Evolutionary conservation across 2,888 invertebrate genomes (phyloP), one percentile per base, ranked within the genome.

Genomic region (Noctua comes): DNA sequence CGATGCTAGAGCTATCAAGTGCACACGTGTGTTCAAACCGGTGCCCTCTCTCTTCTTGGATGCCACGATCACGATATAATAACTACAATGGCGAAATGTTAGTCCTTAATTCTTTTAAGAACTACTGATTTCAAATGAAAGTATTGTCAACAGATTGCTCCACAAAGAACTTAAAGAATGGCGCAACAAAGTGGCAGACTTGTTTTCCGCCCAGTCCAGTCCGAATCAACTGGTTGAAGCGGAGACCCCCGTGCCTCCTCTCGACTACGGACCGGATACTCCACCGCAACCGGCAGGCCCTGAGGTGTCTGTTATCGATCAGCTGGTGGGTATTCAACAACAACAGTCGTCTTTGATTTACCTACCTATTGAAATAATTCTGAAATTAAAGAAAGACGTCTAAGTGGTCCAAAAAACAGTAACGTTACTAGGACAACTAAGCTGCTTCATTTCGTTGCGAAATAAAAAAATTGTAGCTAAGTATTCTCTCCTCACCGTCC

Each of bases 101-200:
- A n/a, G 13, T n/a, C 5, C n/a, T 21, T 16, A 59, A 27, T 16
- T 27, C 2, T 62, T 62, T 31, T 4, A 21, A 62, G 31, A 62
- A 62, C 7, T 62, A 31, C 24, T n/a, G 11, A 16, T 27, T 6
- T 27, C 5, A 2, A 65, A 27, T n/a, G 1, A 1, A 43, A 16
- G 4, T n/a, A 66, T 66, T 66, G 43, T 16, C 43, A n/a, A 18
- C 87, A 96, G 95, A 64, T 86, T 94, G 31, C 88, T 95, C 3
- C 93, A 94, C 79, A 91, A 91, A 5, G 95, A 95, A 85, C 80
- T 96, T 36, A 89, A 90, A 48, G 90, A 92, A 59, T 96, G 95
- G 95, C 93, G 95, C 0, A 89, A 90, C 68, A 92, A 92, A 75
- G 88, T 95, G 3, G 68, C 91, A 64, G 90, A 91, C 2, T 82